phyloP scores from a whole-genome alignment of 64 coral and sea anemone species.

The Actinia equina region DNA sequence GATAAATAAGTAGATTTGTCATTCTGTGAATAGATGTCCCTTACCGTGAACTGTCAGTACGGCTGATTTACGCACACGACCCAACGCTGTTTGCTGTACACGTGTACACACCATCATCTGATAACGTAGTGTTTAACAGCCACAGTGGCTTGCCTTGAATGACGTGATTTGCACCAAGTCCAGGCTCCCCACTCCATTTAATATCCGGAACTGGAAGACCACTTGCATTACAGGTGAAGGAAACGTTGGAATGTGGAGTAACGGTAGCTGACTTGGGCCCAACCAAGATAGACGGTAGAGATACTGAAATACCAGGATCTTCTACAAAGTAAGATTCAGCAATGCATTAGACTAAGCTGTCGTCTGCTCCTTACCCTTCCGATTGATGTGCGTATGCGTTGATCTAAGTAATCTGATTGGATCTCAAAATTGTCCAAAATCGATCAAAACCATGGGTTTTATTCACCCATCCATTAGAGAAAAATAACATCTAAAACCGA shows the following conservation, averaged over 20 bases:
- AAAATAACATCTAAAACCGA: too few species aligned
- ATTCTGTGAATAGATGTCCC: neutral
- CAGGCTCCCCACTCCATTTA: neutral
- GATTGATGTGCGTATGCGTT: too few species aligned
- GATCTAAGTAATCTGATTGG: too few species aligned
- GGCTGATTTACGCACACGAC: neutral
- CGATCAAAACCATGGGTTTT: too few species aligned
- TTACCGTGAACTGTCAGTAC: slow-evolving; percentile 27
- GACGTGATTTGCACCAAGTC: neutral
- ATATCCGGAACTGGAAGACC: slow-evolving; percentile 27
- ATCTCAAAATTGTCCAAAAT: too few species aligned
- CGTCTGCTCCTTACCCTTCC: too few species aligned
- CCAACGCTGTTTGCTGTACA: slow-evolving; percentile 40
- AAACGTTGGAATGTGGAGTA: neutral
- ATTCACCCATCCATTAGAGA: too few species aligned
- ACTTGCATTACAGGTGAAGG: slow-evolving; percentile 12
- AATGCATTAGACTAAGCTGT: neutral
- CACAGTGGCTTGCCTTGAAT: neutral
- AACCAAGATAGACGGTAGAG: neutral
- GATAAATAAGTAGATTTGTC: neutral
- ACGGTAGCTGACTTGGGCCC: slow-evolving; percentile 12
- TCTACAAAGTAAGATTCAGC: neutral
- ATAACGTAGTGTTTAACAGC: neutral
- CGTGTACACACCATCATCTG: slow-evolving; percentile 39
- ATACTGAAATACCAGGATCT: slow-evolving; percentile 18